Evolutionary conservation across 1,140 invertebrate genomes (phyloP).

Genomic region (Copidosoma floridanum): DNA sequence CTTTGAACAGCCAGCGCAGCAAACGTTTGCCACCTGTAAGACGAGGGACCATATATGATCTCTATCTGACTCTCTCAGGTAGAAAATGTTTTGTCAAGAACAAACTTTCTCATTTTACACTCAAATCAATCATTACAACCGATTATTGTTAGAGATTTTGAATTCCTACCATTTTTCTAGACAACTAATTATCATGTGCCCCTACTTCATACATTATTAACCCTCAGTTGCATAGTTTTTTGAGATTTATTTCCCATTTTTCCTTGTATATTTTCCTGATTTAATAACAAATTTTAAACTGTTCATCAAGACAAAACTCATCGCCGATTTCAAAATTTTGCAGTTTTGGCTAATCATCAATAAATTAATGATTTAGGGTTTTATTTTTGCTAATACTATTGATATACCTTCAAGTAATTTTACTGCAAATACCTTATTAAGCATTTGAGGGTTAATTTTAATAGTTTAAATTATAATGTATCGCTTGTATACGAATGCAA

Average conservation of each 20-base stretch:
- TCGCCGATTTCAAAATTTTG: too few relatives aligned
- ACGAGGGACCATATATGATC: slow-evolving; percentile 78
- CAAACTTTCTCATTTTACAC: slow-evolving; percentile 34
- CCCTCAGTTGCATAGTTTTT: slow-evolving; percentile 18
- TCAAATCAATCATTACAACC: slow-evolving; percentile 20
- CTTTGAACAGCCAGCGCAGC: slow-evolving; percentile 71
- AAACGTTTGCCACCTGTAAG: slow-evolving; percentile 81
- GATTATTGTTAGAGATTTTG: slow-evolving; percentile 10
- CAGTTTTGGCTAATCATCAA: too few relatives aligned
- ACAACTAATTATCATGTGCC: slow-evolving; percentile 25
- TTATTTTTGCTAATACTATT: too few relatives aligned
- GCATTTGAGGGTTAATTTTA: slow-evolving; percentile 32
- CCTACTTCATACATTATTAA: slow-evolving; percentile 23
- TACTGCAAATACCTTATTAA: not conserved
- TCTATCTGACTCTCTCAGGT: slow-evolving; percentile 86
- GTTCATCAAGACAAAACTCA: too few relatives aligned
- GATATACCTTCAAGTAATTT: too few relatives aligned
- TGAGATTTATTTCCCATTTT: not conserved
- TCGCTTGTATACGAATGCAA: slow-evolving; percentile 43
- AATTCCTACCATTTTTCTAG: slow-evolving; percentile 8
- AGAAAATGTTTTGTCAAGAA: slow-evolving; percentile 53
- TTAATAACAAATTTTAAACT: too few relatives aligned
- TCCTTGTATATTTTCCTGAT: too few relatives aligned
- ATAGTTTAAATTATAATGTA: slow-evolving; percentile 27
- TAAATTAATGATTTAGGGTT: too few relatives aligned